Conservation (phyloP, 1,140 invertebrate genomes). For the Littorina saxatilis region DNA sequence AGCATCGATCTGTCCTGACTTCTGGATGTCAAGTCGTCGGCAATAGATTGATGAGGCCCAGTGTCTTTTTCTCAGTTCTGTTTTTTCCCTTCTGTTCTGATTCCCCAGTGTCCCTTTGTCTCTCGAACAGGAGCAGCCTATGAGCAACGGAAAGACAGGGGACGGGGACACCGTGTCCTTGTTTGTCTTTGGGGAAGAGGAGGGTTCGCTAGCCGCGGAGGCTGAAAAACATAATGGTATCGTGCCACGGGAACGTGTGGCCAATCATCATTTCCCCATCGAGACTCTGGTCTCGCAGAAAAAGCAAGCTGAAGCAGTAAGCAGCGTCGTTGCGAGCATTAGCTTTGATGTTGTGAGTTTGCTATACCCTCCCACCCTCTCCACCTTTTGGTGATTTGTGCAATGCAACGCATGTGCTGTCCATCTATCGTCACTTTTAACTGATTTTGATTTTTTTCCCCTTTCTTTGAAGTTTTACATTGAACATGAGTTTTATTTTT, state of each 20-base stretch:
- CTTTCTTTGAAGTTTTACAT: background rate
- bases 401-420: background rate
- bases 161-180: conserved; percentile 66
- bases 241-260: conserved; percentile 59
- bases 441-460: background rate
- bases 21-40: too few relatives aligned
- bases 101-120: background rate
- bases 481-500: background rate
- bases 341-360: background rate
- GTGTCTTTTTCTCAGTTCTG: too few relatives aligned
- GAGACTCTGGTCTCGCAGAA: conserved; percentile 36
- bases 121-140: background rate
- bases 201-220: conserved; percentile 57
- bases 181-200: conserved; percentile 71
- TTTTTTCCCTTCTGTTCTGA: too few relatives aligned
- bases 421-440: background rate
- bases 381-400: background rate
- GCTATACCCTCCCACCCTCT: background rate
- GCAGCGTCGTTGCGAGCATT: background rate
- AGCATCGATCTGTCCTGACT: too few relatives aligned
- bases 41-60: too few relatives aligned
- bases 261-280: conserved; percentile 54
- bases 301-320: conserved; percentile 33
- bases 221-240: conserved; percentile 61
- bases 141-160: background rate